These are phyloP conservation scores for Ophonus ardosiacus DNA, from an alignment of 2,888 invertebrate genomes.

Conservation along the genomic window DNA sequence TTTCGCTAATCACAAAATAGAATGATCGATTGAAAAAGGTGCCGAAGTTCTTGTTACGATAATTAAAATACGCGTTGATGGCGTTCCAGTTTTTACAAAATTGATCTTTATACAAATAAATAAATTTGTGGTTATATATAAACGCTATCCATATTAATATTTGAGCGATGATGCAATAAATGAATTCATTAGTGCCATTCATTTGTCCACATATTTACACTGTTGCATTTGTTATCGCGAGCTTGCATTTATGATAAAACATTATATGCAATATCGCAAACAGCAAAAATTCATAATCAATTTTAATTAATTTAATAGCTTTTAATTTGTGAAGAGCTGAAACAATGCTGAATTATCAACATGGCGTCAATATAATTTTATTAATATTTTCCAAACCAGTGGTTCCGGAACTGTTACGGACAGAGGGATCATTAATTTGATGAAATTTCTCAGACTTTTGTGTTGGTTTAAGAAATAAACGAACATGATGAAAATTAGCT, in stretches of 20 bases:
- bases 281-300: neutral
- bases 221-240: neutral
- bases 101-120: too few species aligned
- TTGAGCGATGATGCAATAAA: neutral
- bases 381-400: neutral
- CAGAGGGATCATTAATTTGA: neutral
- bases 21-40: too few species aligned
- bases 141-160: neutral
- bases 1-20: too few species aligned
- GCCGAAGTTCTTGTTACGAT: too few species aligned
- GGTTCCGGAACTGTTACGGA: neutral
- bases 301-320: neutral
- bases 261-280: neutral
- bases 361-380: neutral
- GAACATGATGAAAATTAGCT: too few species aligned
- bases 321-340: neutral
- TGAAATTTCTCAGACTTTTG: neutral
- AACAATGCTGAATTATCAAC: neutral
- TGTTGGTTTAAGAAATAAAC: too few species aligned
- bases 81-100: too few species aligned
- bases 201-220: neutral
- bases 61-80: too few species aligned
- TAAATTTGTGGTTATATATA: too few species aligned
- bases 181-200: neutral
- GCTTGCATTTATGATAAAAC: neutral